Evolutionary conservation across 1,140 invertebrate species (phyloP).

Genomic region (Brachionus paranguensis): DNA sequence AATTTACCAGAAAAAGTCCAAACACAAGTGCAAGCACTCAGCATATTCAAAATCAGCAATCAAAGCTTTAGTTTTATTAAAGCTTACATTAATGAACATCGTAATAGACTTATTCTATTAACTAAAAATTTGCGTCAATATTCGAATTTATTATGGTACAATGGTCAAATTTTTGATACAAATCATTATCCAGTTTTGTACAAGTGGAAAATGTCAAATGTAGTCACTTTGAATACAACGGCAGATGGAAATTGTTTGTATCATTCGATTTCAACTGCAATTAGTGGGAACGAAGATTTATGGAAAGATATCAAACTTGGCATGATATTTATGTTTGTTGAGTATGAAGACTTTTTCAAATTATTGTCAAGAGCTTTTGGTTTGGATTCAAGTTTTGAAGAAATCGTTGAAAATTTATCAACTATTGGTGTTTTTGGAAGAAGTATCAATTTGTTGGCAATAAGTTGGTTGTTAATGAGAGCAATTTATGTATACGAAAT

Average conservation of each 20-base stretch:
- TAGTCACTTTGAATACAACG: constrained; percentile 1
- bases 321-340: neutral
- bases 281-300: neutral
- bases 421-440: neutral
- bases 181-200: neutral
- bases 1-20: neutral
- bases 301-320: constrained; percentile 3
- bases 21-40: neutral
- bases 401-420: neutral
- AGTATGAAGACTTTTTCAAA: neutral
- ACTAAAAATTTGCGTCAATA: neutral
- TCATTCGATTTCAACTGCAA: constrained; percentile 2
- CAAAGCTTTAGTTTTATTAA: constrained; percentile 2
- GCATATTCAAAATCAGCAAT: constrained; percentile 20
- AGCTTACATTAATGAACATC: neutral
- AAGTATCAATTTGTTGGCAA: neutral
- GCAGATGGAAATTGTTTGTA: constrained; percentile 2
- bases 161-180: neutral
- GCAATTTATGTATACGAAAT: neutral
- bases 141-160: neutral
- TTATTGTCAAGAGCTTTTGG: neutral
- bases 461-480: neutral
- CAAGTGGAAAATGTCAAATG: constrained; percentile 1
- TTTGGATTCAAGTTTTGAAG: neutral
- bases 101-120: neutral